phyloP scores from a whole-genome alignment of 2,888 invertebrate species.

The Cyclophora punctaria region DNA sequence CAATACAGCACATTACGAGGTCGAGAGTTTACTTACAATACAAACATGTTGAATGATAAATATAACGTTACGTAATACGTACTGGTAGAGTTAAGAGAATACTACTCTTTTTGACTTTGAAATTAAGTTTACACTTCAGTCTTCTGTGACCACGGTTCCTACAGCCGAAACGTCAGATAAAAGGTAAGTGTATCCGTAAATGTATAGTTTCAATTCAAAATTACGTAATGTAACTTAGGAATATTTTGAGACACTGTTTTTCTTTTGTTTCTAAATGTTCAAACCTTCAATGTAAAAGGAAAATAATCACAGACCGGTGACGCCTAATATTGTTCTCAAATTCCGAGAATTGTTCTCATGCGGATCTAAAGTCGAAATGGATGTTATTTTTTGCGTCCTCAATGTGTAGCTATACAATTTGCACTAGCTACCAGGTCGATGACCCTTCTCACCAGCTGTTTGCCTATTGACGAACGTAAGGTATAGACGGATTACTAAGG shows the following conservation, averaged over 20 bases:
- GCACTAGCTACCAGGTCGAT: constrained; percentile 58
- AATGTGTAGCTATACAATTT: constrained; percentile 68
- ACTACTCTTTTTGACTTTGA: no score
- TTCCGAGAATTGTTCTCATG: constrained; percentile 48
- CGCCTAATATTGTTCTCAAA: constrained; percentile 43
- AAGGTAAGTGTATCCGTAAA: constrained; percentile 11
- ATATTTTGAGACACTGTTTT: constrained; percentile 6
- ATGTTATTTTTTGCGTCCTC: constrained; percentile 56
- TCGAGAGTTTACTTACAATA: no score
- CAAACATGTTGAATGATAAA: constrained; percentile 19
- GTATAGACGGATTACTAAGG: constrained; percentile 57
- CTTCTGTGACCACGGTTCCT: no score
- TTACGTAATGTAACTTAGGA: constrained; percentile 5
- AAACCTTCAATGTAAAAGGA: constrained; percentile 26
- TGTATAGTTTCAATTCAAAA: constrained; percentile 8
- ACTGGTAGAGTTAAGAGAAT: no score
- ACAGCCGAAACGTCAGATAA: no score
- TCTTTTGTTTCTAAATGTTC: constrained; percentile 7
- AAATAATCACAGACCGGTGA: constrained; percentile 27
- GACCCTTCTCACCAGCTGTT: constrained; percentile 69
- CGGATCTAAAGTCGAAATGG: constrained; percentile 45
- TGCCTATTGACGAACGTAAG: constrained; percentile 57
- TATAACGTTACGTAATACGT: no score
- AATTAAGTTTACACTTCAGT: no score
- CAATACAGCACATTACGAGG: constrained; percentile 24